Conservation (phyloP, 2,113 vertebrate species). For the Trematocara zebra region DNA sequence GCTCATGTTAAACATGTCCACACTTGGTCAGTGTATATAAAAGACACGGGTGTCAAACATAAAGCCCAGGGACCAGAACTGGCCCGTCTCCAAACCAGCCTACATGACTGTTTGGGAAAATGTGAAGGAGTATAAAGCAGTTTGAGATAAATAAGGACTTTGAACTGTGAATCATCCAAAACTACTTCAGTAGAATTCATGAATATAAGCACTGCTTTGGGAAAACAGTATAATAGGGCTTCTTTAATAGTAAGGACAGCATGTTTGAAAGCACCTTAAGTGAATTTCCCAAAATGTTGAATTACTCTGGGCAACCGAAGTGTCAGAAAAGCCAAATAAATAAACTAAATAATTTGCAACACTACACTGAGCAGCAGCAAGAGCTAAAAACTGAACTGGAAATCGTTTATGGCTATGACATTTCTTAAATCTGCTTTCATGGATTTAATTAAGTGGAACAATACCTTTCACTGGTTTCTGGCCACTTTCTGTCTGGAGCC, state of each 20-base stretch:
- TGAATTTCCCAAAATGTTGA: background rate
- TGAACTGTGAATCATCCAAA: background rate
- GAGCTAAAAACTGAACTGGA: constrained; percentile 1
- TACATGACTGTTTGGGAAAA: background rate
- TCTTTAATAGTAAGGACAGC: background rate
- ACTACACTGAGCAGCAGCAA: background rate
- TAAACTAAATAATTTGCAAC: background rate
- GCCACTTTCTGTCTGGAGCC: constrained; percentile 18
- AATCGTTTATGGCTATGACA: constrained; percentile 10
- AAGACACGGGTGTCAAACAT: background rate
- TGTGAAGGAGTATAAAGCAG: background rate
- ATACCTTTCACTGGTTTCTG: constrained; percentile 55
- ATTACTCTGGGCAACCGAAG: background rate
- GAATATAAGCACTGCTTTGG: background rate
- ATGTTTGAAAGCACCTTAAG: background rate
- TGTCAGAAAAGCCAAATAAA: background rate
- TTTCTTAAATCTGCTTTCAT: constrained; percentile 9
- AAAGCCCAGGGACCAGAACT: background rate
- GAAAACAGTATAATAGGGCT: background rate
- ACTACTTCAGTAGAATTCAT: background rate
- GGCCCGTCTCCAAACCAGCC: background rate
- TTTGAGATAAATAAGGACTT: background rate
- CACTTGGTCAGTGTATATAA: background rate
- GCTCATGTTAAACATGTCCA: background rate
- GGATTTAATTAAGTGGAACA: constrained; percentile 6